Conservation (phyloP, 2,797 vertebrate species). For the Valencia hispanica region DNA sequence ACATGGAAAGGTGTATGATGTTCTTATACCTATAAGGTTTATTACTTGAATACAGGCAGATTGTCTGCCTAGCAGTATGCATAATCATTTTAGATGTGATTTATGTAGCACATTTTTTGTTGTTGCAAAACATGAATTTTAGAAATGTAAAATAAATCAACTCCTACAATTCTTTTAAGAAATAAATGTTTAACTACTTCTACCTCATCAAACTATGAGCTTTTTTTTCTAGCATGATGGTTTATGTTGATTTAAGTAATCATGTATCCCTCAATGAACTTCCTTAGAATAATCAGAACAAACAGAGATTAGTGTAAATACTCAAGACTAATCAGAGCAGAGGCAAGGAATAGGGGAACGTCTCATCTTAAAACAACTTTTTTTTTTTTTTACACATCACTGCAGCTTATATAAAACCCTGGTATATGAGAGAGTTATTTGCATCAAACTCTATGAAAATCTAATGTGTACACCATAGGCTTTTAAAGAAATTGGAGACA, state of each 20-base stretch:
- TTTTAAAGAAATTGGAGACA: too few species aligned
- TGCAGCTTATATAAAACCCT: too few species aligned
- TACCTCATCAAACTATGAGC: too few species aligned
- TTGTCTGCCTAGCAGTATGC: neutral
- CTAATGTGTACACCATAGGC: too few species aligned
- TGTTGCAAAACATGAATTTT: neutral
- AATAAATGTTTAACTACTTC: too few species aligned
- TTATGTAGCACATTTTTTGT: neutral
- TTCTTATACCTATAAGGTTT: neutral
- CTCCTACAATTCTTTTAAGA: too few species aligned
- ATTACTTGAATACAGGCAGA: neutral
- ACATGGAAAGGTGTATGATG: neutral
- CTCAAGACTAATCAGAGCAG: neutral
- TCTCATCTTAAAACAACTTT: neutral
- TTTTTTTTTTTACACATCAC: too few species aligned
- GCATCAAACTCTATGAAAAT: too few species aligned
- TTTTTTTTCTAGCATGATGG: too few species aligned
- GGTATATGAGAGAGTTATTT: too few species aligned
- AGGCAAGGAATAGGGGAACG: neutral
- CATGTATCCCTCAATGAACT: neutral
- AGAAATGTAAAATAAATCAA: too few species aligned
- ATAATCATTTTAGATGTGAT: neutral
- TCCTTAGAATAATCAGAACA: neutral
- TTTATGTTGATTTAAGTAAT: neutral
- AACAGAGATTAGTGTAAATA: neutral